Percentiles rank a stretch among this genome's conserved stretches.
Conservation (phyloP, 2,888 invertebrate genomes). For the Oeneis ivallda region DNA sequence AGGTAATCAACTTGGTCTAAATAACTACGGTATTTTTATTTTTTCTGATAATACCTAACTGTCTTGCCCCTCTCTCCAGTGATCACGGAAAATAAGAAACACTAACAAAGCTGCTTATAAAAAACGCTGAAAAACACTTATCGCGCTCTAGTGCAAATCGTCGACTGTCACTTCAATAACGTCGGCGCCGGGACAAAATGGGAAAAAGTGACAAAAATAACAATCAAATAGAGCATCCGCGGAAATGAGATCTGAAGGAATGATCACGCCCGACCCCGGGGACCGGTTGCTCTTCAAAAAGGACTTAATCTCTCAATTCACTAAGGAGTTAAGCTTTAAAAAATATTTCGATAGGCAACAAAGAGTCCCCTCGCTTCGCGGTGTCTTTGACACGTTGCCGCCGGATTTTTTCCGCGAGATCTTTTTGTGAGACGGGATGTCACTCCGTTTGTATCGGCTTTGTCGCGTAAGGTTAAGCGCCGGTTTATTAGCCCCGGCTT, state of each 20-base stretch:
- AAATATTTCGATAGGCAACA: conserved; percentile 80
- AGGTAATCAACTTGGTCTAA: not conserved
- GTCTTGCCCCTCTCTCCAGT: conserved; percentile 41
- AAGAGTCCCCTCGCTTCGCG: conserved; percentile 73
- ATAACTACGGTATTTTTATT: conserved; percentile 2
- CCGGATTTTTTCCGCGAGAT: conserved; percentile 78
- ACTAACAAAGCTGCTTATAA: conserved; percentile 76
- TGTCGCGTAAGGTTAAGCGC: conserved; percentile 79
- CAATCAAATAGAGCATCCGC: conserved; percentile 80
- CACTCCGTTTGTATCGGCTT: conserved; percentile 81
- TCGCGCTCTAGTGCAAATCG: conserved; percentile 79
- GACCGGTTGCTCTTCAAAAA: conserved; percentile 84
- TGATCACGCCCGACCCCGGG: conserved; percentile 80
- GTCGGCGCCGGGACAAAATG: conserved; percentile 65
- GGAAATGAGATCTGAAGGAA: conserved; percentile 81
- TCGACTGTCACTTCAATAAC: conserved; percentile 79
- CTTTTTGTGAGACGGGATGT: conserved; percentile 75
- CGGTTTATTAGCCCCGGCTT: conserved; percentile 79
- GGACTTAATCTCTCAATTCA: conserved; percentile 82
- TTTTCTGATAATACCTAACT: conserved; percentile 30
- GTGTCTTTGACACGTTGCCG: conserved; percentile 81
- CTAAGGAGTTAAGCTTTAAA: conserved; percentile 82
- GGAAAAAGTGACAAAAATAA: conserved; percentile 79
- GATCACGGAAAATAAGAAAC: conserved; percentile 57
- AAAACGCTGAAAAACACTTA: conserved; percentile 79